phyloP scores from a whole-genome alignment of 2,888 invertebrate species.

The Ornithoptera alexandrae region DNA sequence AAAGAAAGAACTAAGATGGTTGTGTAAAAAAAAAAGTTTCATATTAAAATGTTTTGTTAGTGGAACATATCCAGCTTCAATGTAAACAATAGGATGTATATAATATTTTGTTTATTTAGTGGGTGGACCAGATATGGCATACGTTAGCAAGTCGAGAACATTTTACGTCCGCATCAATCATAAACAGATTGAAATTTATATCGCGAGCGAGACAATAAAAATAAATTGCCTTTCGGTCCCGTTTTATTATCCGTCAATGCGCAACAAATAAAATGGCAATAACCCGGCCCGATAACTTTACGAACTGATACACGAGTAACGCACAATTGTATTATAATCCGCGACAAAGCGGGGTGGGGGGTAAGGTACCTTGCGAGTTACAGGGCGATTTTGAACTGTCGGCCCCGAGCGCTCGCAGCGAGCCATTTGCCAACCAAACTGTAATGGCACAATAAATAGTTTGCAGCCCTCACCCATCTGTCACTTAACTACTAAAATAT shows the following conservation, averaged over 20 bases:
- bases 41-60: not conserved
- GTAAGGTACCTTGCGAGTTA: slow-evolving; percentile 41
- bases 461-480: slow-evolving; percentile 76
- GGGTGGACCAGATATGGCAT: slow-evolving; percentile 8
- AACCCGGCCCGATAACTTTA: slow-evolving; percentile 44
- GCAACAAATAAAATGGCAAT: slow-evolving; percentile 61
- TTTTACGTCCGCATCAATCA: slow-evolving; percentile 57
- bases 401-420: slow-evolving; percentile 54
- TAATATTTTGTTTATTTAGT: not conserved
- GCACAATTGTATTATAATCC: slow-evolving; percentile 52
- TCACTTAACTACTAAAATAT: slow-evolving; percentile 79
- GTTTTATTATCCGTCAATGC: slow-evolving; percentile 65
- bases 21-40: too few species aligned
- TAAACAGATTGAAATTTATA: slow-evolving; percentile 74
- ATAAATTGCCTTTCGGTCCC: slow-evolving; percentile 58
- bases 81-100: not conserved
- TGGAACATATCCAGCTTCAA: not conserved
- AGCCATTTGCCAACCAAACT: slow-evolving; percentile 68
- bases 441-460: slow-evolving; percentile 78
- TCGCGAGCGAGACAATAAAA: slow-evolving; percentile 61
- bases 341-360: slow-evolving; percentile 41
- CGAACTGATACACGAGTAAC: slow-evolving; percentile 42
- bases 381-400: slow-evolving; percentile 70
- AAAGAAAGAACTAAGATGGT: too few species aligned
- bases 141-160: slow-evolving; percentile 39